These are phyloP conservation scores for Ypsolopha sequella DNA, from an alignment of 2,888 invertebrate species.

Conservation along the genomic window DNA sequence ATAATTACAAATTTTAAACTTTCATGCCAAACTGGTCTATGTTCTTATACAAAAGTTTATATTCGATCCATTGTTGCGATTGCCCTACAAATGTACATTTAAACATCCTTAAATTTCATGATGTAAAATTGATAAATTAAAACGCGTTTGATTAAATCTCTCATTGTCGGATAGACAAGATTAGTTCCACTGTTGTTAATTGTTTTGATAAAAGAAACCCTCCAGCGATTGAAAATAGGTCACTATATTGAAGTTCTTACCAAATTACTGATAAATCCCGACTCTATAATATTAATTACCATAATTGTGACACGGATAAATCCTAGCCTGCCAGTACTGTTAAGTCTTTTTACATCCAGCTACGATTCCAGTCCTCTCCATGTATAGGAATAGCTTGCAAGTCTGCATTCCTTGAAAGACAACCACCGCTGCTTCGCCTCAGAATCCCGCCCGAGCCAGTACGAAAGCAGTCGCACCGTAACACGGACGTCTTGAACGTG, in stretches of 20 bases:
- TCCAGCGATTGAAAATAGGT: background rate
- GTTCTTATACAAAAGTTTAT: too few species aligned
- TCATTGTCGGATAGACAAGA: too few species aligned
- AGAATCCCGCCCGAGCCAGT: conserved; percentile 35
- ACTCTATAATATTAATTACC: background rate
- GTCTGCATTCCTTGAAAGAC: conserved; percentile 53
- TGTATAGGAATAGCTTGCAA: conserved; percentile 41
- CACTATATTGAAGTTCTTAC: background rate
- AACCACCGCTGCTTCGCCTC: conserved; percentile 20
- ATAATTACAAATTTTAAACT: too few species aligned
- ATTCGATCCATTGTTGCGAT: too few species aligned
- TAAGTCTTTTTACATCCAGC: conserved; percentile 15
- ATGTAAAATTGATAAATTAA: too few species aligned
- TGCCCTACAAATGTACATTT: too few species aligned
- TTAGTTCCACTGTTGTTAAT: too few species aligned
- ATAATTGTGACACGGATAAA: background rate
- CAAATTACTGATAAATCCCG: background rate
- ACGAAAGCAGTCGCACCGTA: conserved; percentile 54
- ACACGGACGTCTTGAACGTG: conserved; percentile 35
- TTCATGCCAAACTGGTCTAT: too few species aligned
- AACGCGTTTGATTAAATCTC: too few species aligned
- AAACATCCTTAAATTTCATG: too few species aligned
- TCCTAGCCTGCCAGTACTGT: background rate
- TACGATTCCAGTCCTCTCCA: conserved; percentile 35
- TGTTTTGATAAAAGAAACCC: too few species aligned